Base-by-base conservation (phyloP, 2,113 vertebrate genomes). In the Apaloderma vittatum region DNA sequence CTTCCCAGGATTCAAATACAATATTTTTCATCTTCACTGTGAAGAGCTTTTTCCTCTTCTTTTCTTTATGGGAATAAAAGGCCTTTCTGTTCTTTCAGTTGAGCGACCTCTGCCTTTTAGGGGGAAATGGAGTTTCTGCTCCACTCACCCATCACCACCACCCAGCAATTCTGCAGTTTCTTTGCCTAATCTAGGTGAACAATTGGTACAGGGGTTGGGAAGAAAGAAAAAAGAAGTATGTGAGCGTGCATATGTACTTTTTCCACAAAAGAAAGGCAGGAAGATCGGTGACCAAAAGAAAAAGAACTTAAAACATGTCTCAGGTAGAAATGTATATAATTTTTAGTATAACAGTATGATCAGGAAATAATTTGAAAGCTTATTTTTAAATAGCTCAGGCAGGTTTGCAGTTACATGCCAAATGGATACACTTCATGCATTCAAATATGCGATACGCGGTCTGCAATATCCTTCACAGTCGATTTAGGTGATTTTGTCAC, bases 61-160 rank as follows among this genome's bases (percentile, higher is more conserved):
- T 95, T 87, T 93, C 88, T 95, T 93, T 67, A 89, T 59, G 76
- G 83, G 92, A 93, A 93, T 96, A 87, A 96, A 97, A 95, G 83
- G 70, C 85, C 9, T 93, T 87, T 96, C 88, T 96, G 86, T 95
- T 86, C 93, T 80, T 96, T 93, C 82, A 70, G 68, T 6, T 91
- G 73, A 80, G 68, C 24, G 30, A 91, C 83, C 71, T 81, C 89
- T 91, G 83, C 83, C 89, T 96, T 87, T 95, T 72, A 77, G 68
- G 79, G 73, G 57, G 58, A 90, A 95, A 57, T 48, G 57, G 43
- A 94, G 61, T 95, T 97, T 91, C 80, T 95, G 93, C 97, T 97
- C 80, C 96, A 93, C 80, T 97, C 97, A 97, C 77, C 95, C 96
- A 96, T 96, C 61, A 78, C 93, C 81, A 96, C 95, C 96, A 92